Base-by-base conservation (phyloP, 2,888 invertebrate genomes). In the Diogma glabrata region DNA sequence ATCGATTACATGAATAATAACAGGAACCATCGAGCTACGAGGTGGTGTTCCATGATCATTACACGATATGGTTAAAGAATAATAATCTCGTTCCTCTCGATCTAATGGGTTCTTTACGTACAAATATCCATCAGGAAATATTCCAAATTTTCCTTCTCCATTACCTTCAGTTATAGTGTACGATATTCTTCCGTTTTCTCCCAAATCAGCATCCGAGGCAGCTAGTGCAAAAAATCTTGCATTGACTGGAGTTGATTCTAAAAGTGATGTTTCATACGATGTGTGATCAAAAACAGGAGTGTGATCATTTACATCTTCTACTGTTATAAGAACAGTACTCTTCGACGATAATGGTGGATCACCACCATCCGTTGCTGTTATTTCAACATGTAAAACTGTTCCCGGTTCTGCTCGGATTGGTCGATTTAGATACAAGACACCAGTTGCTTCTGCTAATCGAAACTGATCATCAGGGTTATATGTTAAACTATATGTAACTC, bases 261-360 rank as follows among this genome's bases (percentile, higher is more conserved):
- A 70, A 49, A 96, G 69, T 2, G 94, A 93, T 3, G 91, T 90
- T 73, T 95, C 94, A 67, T 94, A 95, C 14, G 87, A 88, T 1
- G 87, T 86, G 59, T 90, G 84, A 65, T 89, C 87, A 68, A 96
- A 96, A 3, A 90, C 85, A 9, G 95, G 95, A 1, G 93, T 93
- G 64, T 95, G 93, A 69, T 95, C 92, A 67, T 96, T 96, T 3
- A 94, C 90, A 66, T 95, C 94, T 60, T 82, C 82, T 53, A 93
- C 77, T 19, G 78, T 77, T 38, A 87, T 77, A 23, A 78, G 74
- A 43, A 91, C 77, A 7, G 78, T 75, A 60, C 88, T 83, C 60
- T 82, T 85, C 0, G 88, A 83, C 16, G 84, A 80, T 47, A 91
- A 72, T 8, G 84, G 72, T 8, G 83, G 84, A 53, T 73, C 76